A percentile compares a stretch with the other conserved stretches of the same genome.
Conservation (phyloP, 2,797 vertebrate species). For the Glossophaga mutica region DNA sequence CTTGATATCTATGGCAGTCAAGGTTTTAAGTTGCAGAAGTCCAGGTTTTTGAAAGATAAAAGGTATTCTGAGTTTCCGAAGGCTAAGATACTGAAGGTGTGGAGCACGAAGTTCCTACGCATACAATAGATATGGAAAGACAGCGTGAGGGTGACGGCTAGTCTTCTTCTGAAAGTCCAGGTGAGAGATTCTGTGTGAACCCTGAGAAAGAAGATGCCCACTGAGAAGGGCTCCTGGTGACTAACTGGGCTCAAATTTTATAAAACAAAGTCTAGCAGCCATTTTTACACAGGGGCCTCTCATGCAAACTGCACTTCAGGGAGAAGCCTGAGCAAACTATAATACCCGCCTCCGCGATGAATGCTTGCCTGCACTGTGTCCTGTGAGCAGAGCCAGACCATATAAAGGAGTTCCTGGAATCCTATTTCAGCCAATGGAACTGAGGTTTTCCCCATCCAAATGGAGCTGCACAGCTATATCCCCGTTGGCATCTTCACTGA, state of each 20-base stretch:
- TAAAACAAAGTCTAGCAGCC: not conserved
- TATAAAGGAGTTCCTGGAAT: not conserved
- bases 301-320: not conserved
- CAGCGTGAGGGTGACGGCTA: not conserved
- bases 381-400: not conserved
- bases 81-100: not conserved
- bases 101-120: not conserved
- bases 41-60: not conserved
- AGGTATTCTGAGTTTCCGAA: not conserved
- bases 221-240: not conserved
- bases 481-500: not conserved
- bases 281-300: not conserved
- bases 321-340: not conserved
- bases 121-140: not conserved
- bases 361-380: not conserved
- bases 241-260: not conserved
- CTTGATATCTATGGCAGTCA: not conserved
- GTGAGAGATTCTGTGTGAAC: not conserved
- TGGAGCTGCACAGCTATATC: not conserved
- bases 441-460: not conserved
- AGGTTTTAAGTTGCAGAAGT: slow-evolving; percentile 1
- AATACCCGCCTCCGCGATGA: not conserved
- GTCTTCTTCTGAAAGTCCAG: not conserved
- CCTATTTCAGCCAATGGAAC: not conserved
- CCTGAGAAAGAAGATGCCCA: not conserved